phyloP scores from a whole-genome alignment of 1,140 invertebrate genomes.

The Ladona fulva region DNA sequence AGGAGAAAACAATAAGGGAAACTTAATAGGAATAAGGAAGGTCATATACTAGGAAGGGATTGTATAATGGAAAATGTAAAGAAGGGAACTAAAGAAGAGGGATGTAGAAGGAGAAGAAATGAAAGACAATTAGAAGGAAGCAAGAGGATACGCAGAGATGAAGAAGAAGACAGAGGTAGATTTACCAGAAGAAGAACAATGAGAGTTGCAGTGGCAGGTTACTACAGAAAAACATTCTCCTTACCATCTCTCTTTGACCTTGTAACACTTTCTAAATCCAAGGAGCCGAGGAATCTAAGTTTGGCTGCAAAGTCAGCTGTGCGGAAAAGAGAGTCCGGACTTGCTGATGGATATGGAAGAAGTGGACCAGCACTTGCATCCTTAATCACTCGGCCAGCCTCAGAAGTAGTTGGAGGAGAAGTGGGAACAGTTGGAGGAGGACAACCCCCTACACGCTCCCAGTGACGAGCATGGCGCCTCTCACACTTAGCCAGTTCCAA shows the following conservation, averaged over 20 bases:
- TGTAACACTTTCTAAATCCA: conserved; percentile 19
- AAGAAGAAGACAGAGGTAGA: no score
- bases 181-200: no score
- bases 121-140: no score
- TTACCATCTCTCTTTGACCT: conserved; percentile 23
- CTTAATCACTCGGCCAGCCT: conserved; percentile 22
- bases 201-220: no score
- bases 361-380: not conserved
- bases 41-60: no score
- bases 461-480: conserved; percentile 16
- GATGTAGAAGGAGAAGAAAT: no score
- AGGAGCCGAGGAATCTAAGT: conserved; percentile 22
- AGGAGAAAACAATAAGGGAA: no score
- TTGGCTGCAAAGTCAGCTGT: conserved; percentile 23
- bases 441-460: not conserved
- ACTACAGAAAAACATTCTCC: not conserved
- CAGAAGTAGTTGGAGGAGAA: conserved; percentile 26
- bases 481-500: conserved; percentile 26
- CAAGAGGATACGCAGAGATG: no score
- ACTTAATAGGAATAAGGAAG: no score
- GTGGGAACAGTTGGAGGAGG: not conserved
- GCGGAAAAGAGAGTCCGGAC: conserved; percentile 36
- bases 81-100: no score
- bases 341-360: conserved; percentile 36
- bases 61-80: no score